Evolutionary conservation across 2,797 vertebrate species (phyloP), one percentile per base, ranked within the genome.

Genomic region (Taenioides sp.): DNA sequence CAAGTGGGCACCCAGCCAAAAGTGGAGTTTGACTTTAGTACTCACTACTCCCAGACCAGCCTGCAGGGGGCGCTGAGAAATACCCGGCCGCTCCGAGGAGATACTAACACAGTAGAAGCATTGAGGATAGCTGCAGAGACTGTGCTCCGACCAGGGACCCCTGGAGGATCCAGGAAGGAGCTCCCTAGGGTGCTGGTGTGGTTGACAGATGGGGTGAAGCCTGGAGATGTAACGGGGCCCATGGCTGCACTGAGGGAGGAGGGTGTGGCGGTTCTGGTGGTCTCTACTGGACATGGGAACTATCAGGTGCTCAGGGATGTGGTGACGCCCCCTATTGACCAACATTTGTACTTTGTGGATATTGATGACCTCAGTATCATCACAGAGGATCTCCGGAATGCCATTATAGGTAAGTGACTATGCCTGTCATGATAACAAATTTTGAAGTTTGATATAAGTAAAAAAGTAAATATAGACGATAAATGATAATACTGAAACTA

Each of bases 111-210:
- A 0, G 96, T 96, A 71, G 87, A 89, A 11, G 97, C 97, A 0
- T 88, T 99, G 75, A 84, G 82, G 20, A 90, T 93, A 0, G 96
- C 95, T 52, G 93, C 87, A 75, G 88, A 95, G 4, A 76, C 87
- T 57, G 85, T 96, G 57, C 92, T 97, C 77, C 91, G 80, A 0
- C 81, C 80, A 0, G 86, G 88, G 1, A 90, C 77, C 0, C 28
- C 31, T 0, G 86, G 62, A 0, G 95, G 95, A 0, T 92, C 95
- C 40, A 90, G 95, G 43, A 73, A 78, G 0, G 94, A 87, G 0
- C 95, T 98, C 6, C 96, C 97, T 1, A 96, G 97, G 76, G 97
- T 98, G 7, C 84, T 99, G 89, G 93, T 99, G 52, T 99, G 98
- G 98, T 87, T 99, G 83, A 99, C 98, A 0, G 98, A 99, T 0